Evolutionary conservation across 2,113 vertebrate species (phyloP), one percentile per base, ranked within the genome.

Genomic region (Ammodytes marinus): DNA sequence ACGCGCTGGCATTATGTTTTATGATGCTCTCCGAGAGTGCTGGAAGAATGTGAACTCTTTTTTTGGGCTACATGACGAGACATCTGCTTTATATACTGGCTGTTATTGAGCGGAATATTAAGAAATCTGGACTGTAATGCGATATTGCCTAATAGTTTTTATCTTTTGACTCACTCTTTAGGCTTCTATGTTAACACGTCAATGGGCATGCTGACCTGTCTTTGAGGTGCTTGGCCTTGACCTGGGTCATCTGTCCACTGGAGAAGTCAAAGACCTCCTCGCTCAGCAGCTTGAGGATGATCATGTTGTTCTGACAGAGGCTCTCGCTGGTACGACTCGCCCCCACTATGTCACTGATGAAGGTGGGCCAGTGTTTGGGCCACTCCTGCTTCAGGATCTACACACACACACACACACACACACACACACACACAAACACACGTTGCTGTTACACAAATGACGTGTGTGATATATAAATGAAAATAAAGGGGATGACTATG

Each of bases 231-330:
- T 99, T 99, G 72, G 98, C 98, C 93, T 99, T 99, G 58, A 99
- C 97, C 94, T 99, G 98, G 53, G 98, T 99, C 93, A 99, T 99
- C 94, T 99, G 98, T 10, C 98, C 98, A 72, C 98, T 99, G 88
- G 98, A 99, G 82, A 99, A 99, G 92, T 99, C 98, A 93, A 99
- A 99, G 47, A 99, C 98, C 92, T 99, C 98, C 91, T 99, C 98
- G 17, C 98, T 99, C 70, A 99, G 91, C 74, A 99, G 95, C 88
- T 99, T 99, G 15, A 99, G 95, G 80, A 99, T 99, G 45, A 99
- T 94, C 98, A 99, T 99, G 87, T 99, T 99, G 95, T 99, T 99
- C 92, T 99, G 98, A 91, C 98, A 99, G 8, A 99, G 97, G 92
- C 98, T 99, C 92, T 99, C 98, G 12, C 98, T 99, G 90, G 97